Evolutionary conservation across 2,797 vertebrate species (phyloP).

Genomic region (Hafferia zeledoni): DNA sequence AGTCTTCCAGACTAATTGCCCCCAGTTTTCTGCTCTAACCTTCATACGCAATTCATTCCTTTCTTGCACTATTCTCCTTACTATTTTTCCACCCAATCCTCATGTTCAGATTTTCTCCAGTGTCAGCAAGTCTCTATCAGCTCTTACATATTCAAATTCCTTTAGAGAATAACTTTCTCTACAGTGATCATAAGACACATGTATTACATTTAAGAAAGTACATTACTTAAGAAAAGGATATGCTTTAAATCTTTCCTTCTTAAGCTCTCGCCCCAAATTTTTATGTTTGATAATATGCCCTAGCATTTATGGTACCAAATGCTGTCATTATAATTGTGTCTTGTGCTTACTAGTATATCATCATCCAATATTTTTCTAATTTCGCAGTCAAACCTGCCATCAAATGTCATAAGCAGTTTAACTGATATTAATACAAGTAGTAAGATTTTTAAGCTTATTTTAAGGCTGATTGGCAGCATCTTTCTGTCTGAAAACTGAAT

Average conservation of each 20-base stretch:
- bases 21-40: conserved; percentile 50
- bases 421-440: not conserved
- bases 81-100: not conserved
- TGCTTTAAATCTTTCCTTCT: not conserved
- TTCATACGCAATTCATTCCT: conserved; percentile 6
- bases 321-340: not conserved
- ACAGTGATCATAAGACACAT: not conserved
- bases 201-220: not conserved
- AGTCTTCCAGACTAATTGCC: conserved; percentile 59
- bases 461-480: conserved; percentile 43
- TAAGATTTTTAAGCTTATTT: conserved; percentile 39
- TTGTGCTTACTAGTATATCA: not conserved
- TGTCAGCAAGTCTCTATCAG: conserved; percentile 1
- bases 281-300: not conserved
- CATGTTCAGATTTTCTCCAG: not conserved
- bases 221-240: not conserved
- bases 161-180: conserved; percentile 8
- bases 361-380: not conserved
- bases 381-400: conserved; percentile 6
- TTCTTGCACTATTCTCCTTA: conserved; percentile 8
- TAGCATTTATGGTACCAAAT: not conserved
- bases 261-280: not conserved
- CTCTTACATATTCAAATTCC: not conserved
- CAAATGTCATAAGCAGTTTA: conserved; percentile 35
- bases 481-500: conserved; percentile 19